These are phyloP conservation scores for Drosophila borealis DNA, from an alignment of 2,888 invertebrate species.

Conservation along the genomic window DNA sequence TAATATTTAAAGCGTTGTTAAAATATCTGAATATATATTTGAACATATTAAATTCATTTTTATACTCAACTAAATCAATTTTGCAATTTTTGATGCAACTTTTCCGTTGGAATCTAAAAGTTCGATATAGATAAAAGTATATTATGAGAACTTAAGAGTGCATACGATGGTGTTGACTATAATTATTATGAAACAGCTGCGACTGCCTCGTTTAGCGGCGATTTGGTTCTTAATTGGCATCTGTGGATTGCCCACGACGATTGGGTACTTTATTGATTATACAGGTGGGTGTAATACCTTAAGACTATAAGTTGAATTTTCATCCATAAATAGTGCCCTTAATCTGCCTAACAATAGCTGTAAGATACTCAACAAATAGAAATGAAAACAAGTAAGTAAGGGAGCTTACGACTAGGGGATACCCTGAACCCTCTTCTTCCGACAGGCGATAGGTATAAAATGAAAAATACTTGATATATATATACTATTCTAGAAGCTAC, in stretches of 20 bases:
- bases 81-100: background rate
- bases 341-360: too few species aligned
- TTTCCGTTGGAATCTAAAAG: background rate
- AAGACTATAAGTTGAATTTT: background rate
- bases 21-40: background rate
- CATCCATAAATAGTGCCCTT: too few species aligned
- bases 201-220: conserved; percentile 30
- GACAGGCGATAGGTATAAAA: too few species aligned
- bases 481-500: too few species aligned
- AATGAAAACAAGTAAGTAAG: too few species aligned
- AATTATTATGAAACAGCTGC: conserved; percentile 33
- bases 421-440: too few species aligned
- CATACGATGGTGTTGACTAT: conserved; percentile 17
- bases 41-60: too few species aligned
- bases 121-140: background rate
- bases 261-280: conserved; percentile 65
- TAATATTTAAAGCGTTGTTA: conserved; percentile 2
- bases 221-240: conserved; percentile 45
- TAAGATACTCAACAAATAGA: too few species aligned
- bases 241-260: conserved; percentile 16
- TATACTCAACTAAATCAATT: too few species aligned
- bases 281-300: conserved; percentile 63
- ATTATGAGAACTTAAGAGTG: conserved; percentile 12
- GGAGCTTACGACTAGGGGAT: too few species aligned
- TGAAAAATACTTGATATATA: too few species aligned